Evolutionary conservation across 2,797 vertebrate species (phyloP), one percentile per base, ranked within the genome.

Genomic region (Pterois miles): DNA sequence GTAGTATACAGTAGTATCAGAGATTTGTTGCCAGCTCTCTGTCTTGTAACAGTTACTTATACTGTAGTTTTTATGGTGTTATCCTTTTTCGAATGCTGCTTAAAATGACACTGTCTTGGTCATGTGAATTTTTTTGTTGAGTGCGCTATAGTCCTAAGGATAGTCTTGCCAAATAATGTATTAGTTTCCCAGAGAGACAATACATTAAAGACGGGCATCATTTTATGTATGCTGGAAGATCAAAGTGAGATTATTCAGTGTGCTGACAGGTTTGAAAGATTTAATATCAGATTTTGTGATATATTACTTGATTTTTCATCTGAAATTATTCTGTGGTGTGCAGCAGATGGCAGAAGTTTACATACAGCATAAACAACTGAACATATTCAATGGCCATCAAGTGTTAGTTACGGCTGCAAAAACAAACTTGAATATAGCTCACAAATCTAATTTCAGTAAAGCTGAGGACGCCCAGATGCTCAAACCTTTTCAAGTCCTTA

Each of bases 191-290:
- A 62, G 22, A 67, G 6, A 52, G 59, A 4, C 25, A 22, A 14
- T 31, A 36, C 23, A 58, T 48, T 20, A 57, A 58, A 69, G 1
- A 8, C 54, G 53, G 34, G n/a, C 22, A 43, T 25, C 31, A 33
- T 23, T 10, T 11, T 43, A 11, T 50, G 20, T 31, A 18, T 6
- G 22, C 46, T 53, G 68, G 43, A 34, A 23, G 38, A 16, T 60
- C 4, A 33, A 22, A 52, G 25, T 52, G 22, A 68, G 65, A 62
- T 74, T 40, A 43, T n/a, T 69, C 36, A 13, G 27, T 46, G 59
- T 1, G 4, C 68, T 22, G 67, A 83, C 72, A 63, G 6, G 34
- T 59, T 13, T 33, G 53, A 79, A 60, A 74, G 20, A 74, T 57
- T 18, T 52, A 14, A 65, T 62, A 54, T 60, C 52, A 52, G 46